A percentile compares a stretch with the other conserved stretches of the same genome.
These are phyloP conservation scores for Pavo muticus DNA, from an alignment of 2,113 vertebrate genomes.

Conservation along the genomic window DNA sequence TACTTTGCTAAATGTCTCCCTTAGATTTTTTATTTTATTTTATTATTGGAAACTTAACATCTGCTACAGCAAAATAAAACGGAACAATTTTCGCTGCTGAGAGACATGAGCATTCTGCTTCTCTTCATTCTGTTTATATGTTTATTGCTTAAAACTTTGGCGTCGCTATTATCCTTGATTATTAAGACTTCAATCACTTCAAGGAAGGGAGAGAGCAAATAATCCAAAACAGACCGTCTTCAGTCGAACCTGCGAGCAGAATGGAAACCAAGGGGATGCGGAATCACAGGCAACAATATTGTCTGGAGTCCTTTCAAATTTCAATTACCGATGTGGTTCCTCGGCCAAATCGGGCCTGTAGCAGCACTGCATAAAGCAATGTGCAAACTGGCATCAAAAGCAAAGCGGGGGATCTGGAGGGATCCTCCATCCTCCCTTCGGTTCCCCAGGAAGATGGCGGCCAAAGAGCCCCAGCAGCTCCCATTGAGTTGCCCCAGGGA, in stretches of 20 bases:
- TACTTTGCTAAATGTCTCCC: slow-evolving; percentile 67
- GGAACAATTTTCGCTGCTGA: slow-evolving; percentile 40
- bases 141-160: slow-evolving; percentile 72
- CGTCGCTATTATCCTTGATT: not conserved
- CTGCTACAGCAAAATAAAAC: slow-evolving; percentile 64
- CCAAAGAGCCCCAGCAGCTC: slow-evolving; percentile 33
- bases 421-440: fast-evolving
- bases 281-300: not conserved
- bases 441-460: not conserved
- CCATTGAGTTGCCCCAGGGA: not conserved
- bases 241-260: not conserved
- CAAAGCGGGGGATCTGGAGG: not conserved
- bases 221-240: not conserved
- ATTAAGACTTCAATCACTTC: not conserved
- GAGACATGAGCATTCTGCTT: slow-evolving; percentile 44
- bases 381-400: not conserved
- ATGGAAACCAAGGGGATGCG: not conserved
- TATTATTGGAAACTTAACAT: slow-evolving; percentile 74
- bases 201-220: not conserved
- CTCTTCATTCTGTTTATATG: slow-evolving; percentile 56
- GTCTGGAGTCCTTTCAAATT: not conserved
- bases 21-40: slow-evolving; percentile 64
- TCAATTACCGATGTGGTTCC: not conserved
- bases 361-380: not conserved
- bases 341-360: not conserved